Conservation (phyloP, 2,113 vertebrate genomes). For the Laticauda laticaudata region DNA sequence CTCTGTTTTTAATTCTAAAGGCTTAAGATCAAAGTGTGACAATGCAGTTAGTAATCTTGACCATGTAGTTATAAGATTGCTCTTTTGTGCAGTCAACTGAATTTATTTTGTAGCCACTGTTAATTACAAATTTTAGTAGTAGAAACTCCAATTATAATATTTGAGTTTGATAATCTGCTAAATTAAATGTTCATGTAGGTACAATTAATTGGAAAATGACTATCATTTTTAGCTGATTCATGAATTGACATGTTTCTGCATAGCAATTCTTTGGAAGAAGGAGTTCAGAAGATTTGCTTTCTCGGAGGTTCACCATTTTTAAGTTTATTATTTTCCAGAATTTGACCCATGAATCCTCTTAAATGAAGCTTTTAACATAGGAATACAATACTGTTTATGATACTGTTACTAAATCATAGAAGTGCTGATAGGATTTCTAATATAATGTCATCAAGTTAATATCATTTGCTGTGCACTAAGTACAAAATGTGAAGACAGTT, state of each 20-base stretch:
- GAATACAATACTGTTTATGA: slow-evolving; percentile 3
- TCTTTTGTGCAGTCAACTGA: not conserved
- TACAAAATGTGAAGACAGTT: not conserved
- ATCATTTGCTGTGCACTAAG: not conserved
- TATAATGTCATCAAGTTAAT: not conserved
- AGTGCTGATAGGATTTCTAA: not conserved
- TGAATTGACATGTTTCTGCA: slow-evolving; percentile 57
- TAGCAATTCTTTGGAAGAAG: slow-evolving; percentile 44
- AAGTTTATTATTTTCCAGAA: slow-evolving; percentile 15
- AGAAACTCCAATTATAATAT: not conserved
- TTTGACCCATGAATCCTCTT: not conserved
- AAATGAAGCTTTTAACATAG: not conserved
- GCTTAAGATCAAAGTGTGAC: not conserved
- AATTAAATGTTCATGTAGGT: not conserved
- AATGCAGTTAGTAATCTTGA: not conserved
- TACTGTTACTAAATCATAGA: not conserved
- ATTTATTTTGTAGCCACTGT: not conserved
- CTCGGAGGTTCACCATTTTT: not conserved
- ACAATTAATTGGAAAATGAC: slow-evolving; percentile 3
- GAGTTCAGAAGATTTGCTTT: slow-evolving; percentile 46
- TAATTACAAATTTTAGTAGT: not conserved
- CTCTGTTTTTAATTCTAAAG: not conserved
- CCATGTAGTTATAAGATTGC: not conserved
- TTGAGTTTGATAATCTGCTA: not conserved
- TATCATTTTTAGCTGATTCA: slow-evolving; percentile 49